Evolutionary conservation across 2,888 invertebrate species (phyloP).

Genomic region (Melanotus villosus): DNA sequence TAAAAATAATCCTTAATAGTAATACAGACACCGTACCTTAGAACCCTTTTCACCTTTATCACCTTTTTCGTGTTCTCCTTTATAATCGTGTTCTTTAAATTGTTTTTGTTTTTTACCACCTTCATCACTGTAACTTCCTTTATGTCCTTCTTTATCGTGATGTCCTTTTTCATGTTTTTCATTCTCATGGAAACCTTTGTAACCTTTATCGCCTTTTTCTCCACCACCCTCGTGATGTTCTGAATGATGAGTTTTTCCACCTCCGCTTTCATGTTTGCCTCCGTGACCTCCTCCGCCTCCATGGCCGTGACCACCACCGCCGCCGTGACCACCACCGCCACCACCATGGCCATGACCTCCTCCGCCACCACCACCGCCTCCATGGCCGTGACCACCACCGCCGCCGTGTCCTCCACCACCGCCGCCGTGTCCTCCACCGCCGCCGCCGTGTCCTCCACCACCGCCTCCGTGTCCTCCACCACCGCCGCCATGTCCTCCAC

Average conservation of each 20-base stretch:
- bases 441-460: conserved; percentile 30
- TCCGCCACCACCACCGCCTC: conserved; percentile 29
- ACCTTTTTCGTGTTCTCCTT: conserved; percentile 70
- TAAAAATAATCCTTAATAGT: conserved; percentile 34
- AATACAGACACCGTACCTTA: conserved; percentile 52
- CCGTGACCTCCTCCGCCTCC: conserved; percentile 36
- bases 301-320: background rate
- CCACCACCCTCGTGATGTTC: conserved; percentile 52
- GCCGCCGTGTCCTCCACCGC: conserved; percentile 40
- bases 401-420: conserved; percentile 27
- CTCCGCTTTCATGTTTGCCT: conserved; percentile 36
- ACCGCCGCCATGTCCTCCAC: conserved; percentile 37
- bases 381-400: conserved; percentile 34
- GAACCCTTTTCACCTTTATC: conserved; percentile 70
- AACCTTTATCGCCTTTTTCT: conserved; percentile 63
- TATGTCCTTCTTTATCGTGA: conserved; percentile 68
- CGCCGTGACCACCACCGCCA: background rate
- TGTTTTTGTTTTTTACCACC: conserved; percentile 54
- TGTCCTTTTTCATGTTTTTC: conserved; percentile 64
- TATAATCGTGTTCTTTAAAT: conserved; percentile 44
- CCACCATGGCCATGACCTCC: conserved; percentile 37
- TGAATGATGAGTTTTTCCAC: conserved; percentile 49
- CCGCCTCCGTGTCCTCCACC: conserved; percentile 25
- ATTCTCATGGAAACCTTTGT: conserved; percentile 63
- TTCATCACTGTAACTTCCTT: conserved; percentile 69